Evolutionary conservation across 2,888 invertebrate species (phyloP).

Genomic region (Tetrapedia diversipes): DNA sequence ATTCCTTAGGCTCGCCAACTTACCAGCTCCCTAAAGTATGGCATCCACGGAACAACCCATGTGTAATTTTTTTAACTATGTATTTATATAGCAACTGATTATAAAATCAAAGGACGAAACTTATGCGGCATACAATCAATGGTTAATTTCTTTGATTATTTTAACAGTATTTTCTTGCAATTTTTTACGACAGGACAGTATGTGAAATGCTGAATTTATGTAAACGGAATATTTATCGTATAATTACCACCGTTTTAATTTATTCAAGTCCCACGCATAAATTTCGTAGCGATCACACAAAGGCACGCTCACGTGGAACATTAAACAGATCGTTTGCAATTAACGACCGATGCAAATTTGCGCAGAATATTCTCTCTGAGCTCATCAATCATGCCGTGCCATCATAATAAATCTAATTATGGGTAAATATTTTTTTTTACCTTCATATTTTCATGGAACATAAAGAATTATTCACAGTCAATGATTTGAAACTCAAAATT

Average conservation of each 20-base stretch:
- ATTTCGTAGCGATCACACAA: not conserved
- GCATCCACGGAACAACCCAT: too few species aligned
- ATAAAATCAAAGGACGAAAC: too few species aligned
- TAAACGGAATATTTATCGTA: not conserved
- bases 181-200: too few species aligned
- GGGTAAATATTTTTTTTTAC: not conserved
- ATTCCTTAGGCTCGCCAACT: too few species aligned
- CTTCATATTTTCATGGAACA: not conserved
- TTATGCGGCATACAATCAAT: too few species aligned
- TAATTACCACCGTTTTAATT: not conserved
- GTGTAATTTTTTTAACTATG: too few species aligned
- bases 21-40: too few species aligned
- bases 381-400: not conserved
- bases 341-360: slow-evolving; percentile 4
- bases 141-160: too few species aligned
- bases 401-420: not conserved
- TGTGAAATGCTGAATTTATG: too few species aligned
- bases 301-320: not conserved
- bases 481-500: too few species aligned
- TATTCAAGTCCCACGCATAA: not conserved
- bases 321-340: slow-evolving; percentile 3
- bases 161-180: too few species aligned
- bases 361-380: not conserved
- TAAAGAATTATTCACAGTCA: not conserved
- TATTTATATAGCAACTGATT: too few species aligned